A percentile compares a stretch with the other conserved stretches of the same genome.
These are phyloP conservation scores for Cairina moschata DNA, from an alignment of 2,113 vertebrate genomes.

Conservation along the genomic window DNA sequence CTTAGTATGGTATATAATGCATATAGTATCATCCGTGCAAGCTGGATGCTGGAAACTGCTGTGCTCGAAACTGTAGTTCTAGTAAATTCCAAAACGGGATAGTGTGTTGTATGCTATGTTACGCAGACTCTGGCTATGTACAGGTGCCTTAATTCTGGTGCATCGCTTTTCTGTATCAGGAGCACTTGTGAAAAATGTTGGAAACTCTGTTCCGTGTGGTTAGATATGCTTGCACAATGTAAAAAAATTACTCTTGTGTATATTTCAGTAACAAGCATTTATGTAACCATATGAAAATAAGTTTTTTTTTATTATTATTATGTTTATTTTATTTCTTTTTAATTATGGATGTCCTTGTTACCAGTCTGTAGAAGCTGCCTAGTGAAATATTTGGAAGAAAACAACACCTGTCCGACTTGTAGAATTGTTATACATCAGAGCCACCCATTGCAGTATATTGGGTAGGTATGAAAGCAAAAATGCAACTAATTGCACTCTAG, in stretches of 20 bases:
- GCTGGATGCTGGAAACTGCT: background rate
- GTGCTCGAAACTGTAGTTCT: background rate
- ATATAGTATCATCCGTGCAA: background rate
- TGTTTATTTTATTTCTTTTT: background rate
- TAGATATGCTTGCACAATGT: background rate
- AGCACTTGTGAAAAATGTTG: background rate
- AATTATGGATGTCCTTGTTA: background rate
- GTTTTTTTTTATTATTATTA: background rate
- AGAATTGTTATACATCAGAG: constrained; percentile 99
- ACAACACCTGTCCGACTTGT: constrained; percentile 98
- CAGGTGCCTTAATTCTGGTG: background rate
- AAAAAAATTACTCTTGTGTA: background rate
- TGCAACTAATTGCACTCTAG: background rate
- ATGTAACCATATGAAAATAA: background rate
- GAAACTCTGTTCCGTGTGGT: background rate
- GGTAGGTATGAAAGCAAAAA: constrained; percentile 80
- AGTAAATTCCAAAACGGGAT: background rate
- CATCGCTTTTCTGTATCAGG: background rate
- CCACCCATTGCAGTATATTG: constrained; percentile 98
- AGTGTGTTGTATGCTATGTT: background rate
- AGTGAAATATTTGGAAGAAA: constrained; percentile 98
- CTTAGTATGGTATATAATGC: background rate
- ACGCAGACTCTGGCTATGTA: background rate
- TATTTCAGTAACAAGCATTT: background rate
- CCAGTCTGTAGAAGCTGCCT: constrained; percentile 98